Percentiles rank a stretch among this genome's conserved stretches.
Evolutionary conservation across 1,140 invertebrate species (phyloP).

Genomic region (Amphibalanus amphitrite): DNA sequence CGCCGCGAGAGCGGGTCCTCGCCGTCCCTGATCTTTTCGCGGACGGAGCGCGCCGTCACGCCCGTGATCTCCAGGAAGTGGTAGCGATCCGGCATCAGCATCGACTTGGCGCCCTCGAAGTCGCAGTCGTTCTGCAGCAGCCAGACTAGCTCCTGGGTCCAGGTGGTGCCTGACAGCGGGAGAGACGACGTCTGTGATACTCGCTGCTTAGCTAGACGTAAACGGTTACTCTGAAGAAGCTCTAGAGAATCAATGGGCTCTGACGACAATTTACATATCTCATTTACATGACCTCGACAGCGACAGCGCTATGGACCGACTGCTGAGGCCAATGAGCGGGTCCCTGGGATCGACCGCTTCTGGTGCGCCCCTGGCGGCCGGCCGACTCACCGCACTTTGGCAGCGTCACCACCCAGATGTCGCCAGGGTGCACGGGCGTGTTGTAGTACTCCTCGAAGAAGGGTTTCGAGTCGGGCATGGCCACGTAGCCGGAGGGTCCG

Average conservation of each 20-base stretch:
- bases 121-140: slow-evolving; percentile 7
- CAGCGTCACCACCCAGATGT: slow-evolving; percentile 11
- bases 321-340: too few relatives aligned
- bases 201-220: too few relatives aligned
- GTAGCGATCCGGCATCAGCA: slow-evolving; percentile 1
- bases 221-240: too few relatives aligned
- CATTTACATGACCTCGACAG: too few relatives aligned
- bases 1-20: neutral
- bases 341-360: too few relatives aligned
- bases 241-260: too few relatives aligned
- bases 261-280: too few relatives aligned
- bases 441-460: neutral
- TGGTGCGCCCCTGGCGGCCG: too few relatives aligned
- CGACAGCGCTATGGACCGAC: too few relatives aligned
- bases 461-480: neutral
- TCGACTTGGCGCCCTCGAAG: neutral
- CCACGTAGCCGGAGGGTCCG: neutral
- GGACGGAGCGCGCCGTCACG: neutral
- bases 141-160: slow-evolving; percentile 18
- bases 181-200: too few relatives aligned
- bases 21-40: neutral
- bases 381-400: slow-evolving; percentile 8
- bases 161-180: slow-evolving; percentile 14
- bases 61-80: slow-evolving; percentile 4
- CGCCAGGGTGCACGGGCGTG: slow-evolving; percentile 8